Percentiles rank a stretch among this genome's conserved stretches.
These are phyloP conservation scores for Caprella mutica DNA, from an alignment of 2,888 invertebrate species.

Conservation along the genomic window DNA sequence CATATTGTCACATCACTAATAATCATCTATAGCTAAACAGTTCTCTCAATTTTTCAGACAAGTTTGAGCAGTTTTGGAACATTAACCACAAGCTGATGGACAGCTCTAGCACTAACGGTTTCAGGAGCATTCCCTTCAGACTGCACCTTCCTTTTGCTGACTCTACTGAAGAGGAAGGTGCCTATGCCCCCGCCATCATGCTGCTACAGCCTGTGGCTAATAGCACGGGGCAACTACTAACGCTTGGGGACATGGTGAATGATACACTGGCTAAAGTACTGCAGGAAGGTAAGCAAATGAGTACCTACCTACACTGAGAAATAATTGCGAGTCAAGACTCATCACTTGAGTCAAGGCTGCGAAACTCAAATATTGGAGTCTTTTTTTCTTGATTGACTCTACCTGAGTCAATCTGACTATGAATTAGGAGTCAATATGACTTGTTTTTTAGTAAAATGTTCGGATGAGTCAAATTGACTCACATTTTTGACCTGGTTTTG, in stretches of 20 bases:
- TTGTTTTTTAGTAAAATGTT: too few relatives aligned
- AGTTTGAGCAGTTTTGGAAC: conserved; percentile 93
- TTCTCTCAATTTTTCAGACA: conserved; percentile 16
- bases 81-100: conserved; percentile 94
- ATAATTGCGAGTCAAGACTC: too few relatives aligned
- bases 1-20: too few relatives aligned
- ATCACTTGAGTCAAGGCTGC: too few relatives aligned
- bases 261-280: conserved; percentile 52
- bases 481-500: too few relatives aligned
- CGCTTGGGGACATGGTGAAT: conserved; percentile 56
- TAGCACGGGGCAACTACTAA: conserved; percentile 59
- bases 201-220: conserved; percentile 63
- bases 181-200: conserved; percentile 62
- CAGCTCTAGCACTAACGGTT: conserved; percentile 47
- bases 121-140: conserved; percentile 79
- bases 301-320: too few relatives aligned
- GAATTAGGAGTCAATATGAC: too few relatives aligned
- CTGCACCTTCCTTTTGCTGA: conserved; percentile 49
- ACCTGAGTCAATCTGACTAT: too few relatives aligned
- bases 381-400: too few relatives aligned
- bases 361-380: too few relatives aligned
- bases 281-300: conserved; percentile 17
- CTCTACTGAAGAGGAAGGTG: too few relatives aligned
- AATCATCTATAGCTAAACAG: not conserved
- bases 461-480: too few relatives aligned